Conservation (phyloP, 2,888 invertebrate genomes). For the Bedellia somnulentella region DNA sequence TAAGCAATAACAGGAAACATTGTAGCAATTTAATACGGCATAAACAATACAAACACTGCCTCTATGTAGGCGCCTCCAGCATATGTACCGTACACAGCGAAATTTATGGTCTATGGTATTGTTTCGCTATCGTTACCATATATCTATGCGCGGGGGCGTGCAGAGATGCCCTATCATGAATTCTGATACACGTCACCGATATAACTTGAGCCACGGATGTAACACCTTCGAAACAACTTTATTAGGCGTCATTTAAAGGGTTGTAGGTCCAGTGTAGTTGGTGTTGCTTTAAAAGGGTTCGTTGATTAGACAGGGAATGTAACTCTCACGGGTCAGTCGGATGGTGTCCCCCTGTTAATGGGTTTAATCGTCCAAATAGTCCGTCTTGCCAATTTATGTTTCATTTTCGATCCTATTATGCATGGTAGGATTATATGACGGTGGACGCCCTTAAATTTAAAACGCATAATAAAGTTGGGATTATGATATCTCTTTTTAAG, state of each 20-base stretch:
- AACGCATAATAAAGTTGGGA: conserved; percentile 33
- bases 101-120: conserved; percentile 58
- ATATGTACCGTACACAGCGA: conserved; percentile 40
- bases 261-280: too few species aligned
- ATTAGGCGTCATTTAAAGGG: too few species aligned
- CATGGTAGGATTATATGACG: conserved; percentile 41
- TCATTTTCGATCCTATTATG: conserved; percentile 59
- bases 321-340: conserved; percentile 28
- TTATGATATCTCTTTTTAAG: conserved; percentile 36
- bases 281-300: conserved; percentile 33
- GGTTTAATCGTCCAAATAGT: conserved; percentile 53
- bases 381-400: conserved; percentile 54
- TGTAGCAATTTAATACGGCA: conserved; percentile 56
- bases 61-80: conserved; percentile 34
- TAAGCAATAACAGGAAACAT: conserved; percentile 56
- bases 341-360: conserved; percentile 43
- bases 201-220: conserved; percentile 26
- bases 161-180: conserved; percentile 50
- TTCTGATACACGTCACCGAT: conserved; percentile 47
- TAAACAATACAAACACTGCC: conserved; percentile 53
- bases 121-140: conserved; percentile 55
- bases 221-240: too few species aligned
- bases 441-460: conserved; percentile 26
- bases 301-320: conserved; percentile 39
- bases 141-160: conserved; percentile 46